These are phyloP conservation scores for Nudaria mundana DNA, from an alignment of 2,888 invertebrate species.

Conservation along the genomic window DNA sequence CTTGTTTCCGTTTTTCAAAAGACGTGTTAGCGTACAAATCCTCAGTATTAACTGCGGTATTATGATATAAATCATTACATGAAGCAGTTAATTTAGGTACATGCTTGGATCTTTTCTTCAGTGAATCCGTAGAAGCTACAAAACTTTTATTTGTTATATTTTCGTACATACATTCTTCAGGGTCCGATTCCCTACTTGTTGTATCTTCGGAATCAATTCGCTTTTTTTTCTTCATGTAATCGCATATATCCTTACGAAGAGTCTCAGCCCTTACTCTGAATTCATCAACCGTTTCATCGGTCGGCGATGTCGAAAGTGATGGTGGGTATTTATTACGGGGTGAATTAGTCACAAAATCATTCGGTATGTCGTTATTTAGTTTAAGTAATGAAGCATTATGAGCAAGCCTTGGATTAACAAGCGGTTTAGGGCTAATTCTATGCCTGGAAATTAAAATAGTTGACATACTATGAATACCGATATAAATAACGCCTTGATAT, in stretches of 20 bases:
- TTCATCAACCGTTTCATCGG: conserved; percentile 12
- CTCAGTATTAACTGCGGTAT: conserved; percentile 9
- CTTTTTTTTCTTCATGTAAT: conserved; percentile 14
- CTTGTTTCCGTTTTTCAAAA: conserved; percentile 3
- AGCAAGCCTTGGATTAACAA: conserved; percentile 28
- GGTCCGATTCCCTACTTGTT: neutral
- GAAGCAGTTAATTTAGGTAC: conserved; percentile 30
- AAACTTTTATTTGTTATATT: conserved; percentile 1
- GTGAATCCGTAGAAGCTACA: neutral
- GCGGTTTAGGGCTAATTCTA: conserved; percentile 16
- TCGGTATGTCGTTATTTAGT: conserved; percentile 16
- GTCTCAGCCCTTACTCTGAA: conserved; percentile 32
- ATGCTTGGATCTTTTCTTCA: conserved; percentile 40
- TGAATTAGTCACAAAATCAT: conserved; percentile 35
- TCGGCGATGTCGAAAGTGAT: conserved; percentile 14
- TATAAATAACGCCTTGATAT: no score
- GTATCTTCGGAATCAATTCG: neutral
- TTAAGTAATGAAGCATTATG: conserved; percentile 34
- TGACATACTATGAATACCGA: neutral
- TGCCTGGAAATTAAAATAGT: conserved; percentile 42
- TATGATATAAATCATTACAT: conserved; percentile 6
- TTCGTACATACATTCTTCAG: conserved; percentile 4
- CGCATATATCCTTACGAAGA: conserved; percentile 10
- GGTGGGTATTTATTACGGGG: conserved; percentile 26
- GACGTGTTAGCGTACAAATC: conserved; percentile 19